Base-by-base conservation (phyloP, 2,113 vertebrate genomes). In the Xenotilapia caudafasciata region DNA sequence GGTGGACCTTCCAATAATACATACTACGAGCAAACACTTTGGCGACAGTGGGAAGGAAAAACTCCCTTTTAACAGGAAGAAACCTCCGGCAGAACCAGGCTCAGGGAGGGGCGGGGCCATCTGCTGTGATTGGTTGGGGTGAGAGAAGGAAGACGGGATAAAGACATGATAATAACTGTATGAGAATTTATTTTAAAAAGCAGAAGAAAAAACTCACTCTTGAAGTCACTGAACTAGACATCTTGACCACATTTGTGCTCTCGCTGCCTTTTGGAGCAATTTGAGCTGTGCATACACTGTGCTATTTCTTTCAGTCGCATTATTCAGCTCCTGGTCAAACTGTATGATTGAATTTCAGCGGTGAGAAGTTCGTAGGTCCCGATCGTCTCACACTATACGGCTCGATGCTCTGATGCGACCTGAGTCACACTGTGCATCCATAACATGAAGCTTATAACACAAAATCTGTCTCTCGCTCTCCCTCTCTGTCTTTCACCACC, bases 71-170 rank as follows among this genome's bases (percentile, higher is more conserved):
- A 26, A 26, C 54, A 5, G 54, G 54, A 56, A 56, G 54, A 56
- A 56, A 56, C 54, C 54, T 14, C 12, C 23, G 0, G 4, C 54
- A 56, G 23, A 56, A 26, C 23, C 23, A 26, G 12, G 54, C 54
- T 56, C 12, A 26, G 54, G 23, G 7, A 56, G 23, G 23, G 3
- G 23, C 12, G 23, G 23, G 54, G 23, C 54, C 54, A 26, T 56
- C 54, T 56, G 23, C 53, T 12, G 0, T 0, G 21, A 55, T 0
- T 1, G 6, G n/a, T 55, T 56, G 12, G 54, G 4, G 12, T 8
- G 23, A 28, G 4, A 55, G 12, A 26, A 56, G 54, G 23, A 3
- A 56, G 54, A 7, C 6, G 0, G 21, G 9, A 55, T 12, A 1
- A 26, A 55, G 21, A 56, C 54, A 23, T 23, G n/a, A 31, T 60